Base-by-base conservation (phyloP, 2,797 vertebrate species). In the Antrozous pallidus region DNA sequence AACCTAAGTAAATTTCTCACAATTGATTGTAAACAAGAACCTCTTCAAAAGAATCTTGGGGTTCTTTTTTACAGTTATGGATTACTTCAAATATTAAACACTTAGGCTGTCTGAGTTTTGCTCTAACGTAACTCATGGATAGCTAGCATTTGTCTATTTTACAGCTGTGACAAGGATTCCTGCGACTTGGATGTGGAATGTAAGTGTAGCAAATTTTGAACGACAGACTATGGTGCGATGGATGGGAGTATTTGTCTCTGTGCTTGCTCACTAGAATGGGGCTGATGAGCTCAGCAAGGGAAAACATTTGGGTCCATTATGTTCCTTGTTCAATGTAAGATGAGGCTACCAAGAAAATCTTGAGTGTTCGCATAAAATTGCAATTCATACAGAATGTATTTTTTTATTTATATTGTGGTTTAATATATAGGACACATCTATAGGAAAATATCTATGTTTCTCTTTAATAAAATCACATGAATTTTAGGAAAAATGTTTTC, bases 361-460 rank as follows among this genome's bases (percentile, higher is more conserved):
- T 61, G 54, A 93, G 70, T 24, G 3, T 58, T 83, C 58, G 81
- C 63, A n/a, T 73, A 69, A 78, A 90, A 87, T 75, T 54, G 54
- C 38, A 87, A 86, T 93, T 95, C 69, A 69, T 3, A 14, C 49
- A 36, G 33, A 91, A 11, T 75, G 94, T 45, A 87, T 83, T 93
- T 94, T 51, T 42, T 45, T 82, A 84, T 91, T 94, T 71, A 56
- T 12, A 3, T 56, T 71, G n/a, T 65, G 78, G 42, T 78, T 63
- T 70, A 70, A 67, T 26, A 70, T 33, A 79, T 6, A 88, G 78
- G 58, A 47, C 11, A 93, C 81, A 90, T 75, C 54, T n/a, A 79
- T 42, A 86, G 69, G 78, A 56, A 8, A 65, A 31, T 42, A 80
- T 61, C 18, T 28, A 2, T 81, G 4, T 83, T 92, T 90, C 51